phyloP scores from a whole-genome alignment of 1,140 invertebrate genomes.

The Lepidotrigona ventralis region DNA sequence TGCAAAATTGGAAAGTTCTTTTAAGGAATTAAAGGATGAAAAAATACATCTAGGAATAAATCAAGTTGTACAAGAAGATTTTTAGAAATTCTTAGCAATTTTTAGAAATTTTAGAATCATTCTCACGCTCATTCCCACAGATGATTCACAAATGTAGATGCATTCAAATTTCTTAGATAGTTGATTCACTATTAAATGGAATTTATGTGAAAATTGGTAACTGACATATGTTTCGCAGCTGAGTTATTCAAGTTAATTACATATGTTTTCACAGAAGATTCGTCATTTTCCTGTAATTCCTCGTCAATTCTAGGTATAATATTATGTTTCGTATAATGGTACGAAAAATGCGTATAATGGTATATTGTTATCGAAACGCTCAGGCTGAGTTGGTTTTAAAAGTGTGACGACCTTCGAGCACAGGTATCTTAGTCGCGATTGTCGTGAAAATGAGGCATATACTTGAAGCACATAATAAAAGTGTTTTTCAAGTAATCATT shows the following conservation, averaged over 20 bases:
- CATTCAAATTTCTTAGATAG: neutral
- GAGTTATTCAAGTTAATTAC: conserved; percentile 21
- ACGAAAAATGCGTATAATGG: neutral
- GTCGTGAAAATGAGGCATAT: conserved; percentile 37
- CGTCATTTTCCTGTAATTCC: neutral
- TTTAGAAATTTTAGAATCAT: neutral
- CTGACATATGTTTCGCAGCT: neutral
- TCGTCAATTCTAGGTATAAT: neutral
- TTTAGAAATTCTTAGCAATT: neutral
- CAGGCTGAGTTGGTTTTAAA: neutral
- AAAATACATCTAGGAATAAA: neutral
- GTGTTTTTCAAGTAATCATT: conserved; percentile 6
- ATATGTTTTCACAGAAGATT: neutral
- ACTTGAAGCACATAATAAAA: conserved; percentile 11
- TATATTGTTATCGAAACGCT: neutral
- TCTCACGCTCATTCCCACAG: too few relatives aligned
- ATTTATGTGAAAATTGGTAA: neutral
- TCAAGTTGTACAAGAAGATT: neutral
- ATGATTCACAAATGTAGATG: neutral
- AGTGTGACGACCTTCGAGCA: conserved; percentile 37
- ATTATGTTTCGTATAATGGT: too few relatives aligned
- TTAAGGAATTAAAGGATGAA: too few relatives aligned
- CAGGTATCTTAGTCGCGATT: conserved; percentile 23
- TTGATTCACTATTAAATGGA: conserved; percentile 6
- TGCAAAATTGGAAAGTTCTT: neutral